phyloP scores from a whole-genome alignment of 2,113 vertebrate genomes.

The Calonectris borealis region DNA sequence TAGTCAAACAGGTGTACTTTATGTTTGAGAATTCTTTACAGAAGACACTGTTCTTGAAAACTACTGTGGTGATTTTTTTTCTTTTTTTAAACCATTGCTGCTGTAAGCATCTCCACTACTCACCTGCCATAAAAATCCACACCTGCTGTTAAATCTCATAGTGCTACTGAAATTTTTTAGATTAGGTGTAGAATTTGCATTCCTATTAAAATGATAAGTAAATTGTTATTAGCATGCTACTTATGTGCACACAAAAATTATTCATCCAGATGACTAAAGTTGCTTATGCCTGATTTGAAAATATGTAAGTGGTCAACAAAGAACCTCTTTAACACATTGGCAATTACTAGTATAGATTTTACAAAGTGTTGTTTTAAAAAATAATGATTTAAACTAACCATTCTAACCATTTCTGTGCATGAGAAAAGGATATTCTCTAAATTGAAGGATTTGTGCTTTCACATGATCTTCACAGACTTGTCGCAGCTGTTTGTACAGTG shows the following conservation, averaged over 20 bases:
- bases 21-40: neutral
- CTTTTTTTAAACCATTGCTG: neutral
- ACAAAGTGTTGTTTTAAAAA: neutral
- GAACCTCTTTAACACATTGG: neutral
- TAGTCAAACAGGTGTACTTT: neutral
- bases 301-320: neutral
- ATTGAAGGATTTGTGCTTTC: constrained; percentile 78
- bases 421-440: constrained; percentile 83
- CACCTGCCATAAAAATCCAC: neutral
- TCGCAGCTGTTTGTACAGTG: constrained; percentile 80
- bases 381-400: neutral
- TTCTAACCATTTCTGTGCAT: neutral
- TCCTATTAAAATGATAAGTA: neutral
- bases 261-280: neutral
- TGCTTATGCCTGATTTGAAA: neutral
- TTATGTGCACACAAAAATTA: neutral
- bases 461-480: constrained; percentile 83
- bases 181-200: neutral
- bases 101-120: neutral
- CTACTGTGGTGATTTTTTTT: neutral
- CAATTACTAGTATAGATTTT: neutral
- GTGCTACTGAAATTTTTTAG: neutral
- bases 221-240: neutral
- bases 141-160: neutral
- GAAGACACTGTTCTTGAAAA: neutral